phyloP scores from a whole-genome alignment of 2,113 vertebrate genomes.

The Lichenostomus cassidix region DNA sequence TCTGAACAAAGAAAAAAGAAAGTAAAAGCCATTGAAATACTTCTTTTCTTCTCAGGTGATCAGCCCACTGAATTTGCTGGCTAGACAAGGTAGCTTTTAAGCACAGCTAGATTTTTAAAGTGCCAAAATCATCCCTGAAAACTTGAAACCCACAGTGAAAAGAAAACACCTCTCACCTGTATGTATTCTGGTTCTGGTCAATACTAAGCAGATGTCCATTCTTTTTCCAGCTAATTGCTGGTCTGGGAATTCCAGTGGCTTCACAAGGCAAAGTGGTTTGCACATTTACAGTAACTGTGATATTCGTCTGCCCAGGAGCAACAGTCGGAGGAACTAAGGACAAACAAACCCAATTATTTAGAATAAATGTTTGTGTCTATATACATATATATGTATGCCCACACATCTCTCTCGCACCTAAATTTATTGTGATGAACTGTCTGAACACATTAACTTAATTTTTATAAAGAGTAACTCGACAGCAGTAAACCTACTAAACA shows the following conservation, averaged over 20 bases:
- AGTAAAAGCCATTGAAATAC: background rate
- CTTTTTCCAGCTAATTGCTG: conserved; percentile 86
- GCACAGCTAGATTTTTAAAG: background rate
- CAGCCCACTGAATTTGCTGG: background rate
- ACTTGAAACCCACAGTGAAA: background rate
- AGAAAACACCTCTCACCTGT: conserved; percentile 79
- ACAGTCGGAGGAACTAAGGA: conserved; percentile 86
- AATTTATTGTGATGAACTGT: background rate
- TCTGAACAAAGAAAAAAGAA: conserved; percentile 70
- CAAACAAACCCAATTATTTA: conserved; percentile 3
- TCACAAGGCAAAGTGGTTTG: conserved; percentile 92
- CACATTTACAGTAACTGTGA: conserved; percentile 89
- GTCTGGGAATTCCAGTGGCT: conserved; percentile 89
- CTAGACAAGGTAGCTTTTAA: background rate
- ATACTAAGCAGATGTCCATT: conserved; percentile 82
- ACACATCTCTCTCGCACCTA: background rate
- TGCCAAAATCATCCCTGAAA: background rate
- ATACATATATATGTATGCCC: fast-evolving
- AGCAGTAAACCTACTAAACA: background rate
- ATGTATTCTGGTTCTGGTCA: conserved; percentile 94
- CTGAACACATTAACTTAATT: background rate
- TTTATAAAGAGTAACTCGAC: background rate
- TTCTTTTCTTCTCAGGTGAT: background rate
- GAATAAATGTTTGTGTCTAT: background rate
- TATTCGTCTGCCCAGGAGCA: conserved; percentile 75